These are phyloP conservation scores for Epinotia brunnichana DNA, from an alignment of 2,888 invertebrate species.

Conservation along the genomic window DNA sequence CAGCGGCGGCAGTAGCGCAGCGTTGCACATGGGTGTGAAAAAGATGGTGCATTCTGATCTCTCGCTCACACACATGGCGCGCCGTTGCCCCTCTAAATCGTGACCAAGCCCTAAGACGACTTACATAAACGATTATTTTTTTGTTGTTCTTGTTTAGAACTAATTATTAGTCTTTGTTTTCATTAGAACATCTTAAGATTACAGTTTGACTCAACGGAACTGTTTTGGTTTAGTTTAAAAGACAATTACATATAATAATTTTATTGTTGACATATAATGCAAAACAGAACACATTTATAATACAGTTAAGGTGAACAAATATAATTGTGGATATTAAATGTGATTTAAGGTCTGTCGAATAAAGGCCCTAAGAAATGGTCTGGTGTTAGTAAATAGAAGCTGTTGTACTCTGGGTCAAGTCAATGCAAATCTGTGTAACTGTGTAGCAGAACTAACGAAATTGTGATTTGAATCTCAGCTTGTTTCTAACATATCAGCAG, in stretches of 20 bases:
- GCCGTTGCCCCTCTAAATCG: too few species aligned
- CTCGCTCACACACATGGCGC: too few species aligned
- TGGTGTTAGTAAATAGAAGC: neutral
- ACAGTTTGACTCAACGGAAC: neutral
- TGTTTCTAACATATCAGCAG: neutral
- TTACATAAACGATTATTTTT: neutral
- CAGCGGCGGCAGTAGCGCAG: too few species aligned
- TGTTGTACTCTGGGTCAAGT: neutral
- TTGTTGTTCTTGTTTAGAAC: neutral
- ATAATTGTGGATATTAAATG: too few species aligned
- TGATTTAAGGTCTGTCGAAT: neutral
- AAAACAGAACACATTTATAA: neutral
- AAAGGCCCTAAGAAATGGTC: neutral
- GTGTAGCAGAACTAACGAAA: neutral
- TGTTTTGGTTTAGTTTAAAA: conserved; percentile 5
- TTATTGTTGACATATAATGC: neutral
- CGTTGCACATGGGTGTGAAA: too few species aligned
- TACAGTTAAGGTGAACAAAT: neutral
- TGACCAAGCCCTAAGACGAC: too few species aligned
- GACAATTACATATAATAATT: neutral
- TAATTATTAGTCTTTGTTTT: neutral
- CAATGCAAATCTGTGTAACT: neutral
- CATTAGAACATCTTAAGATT: neutral
- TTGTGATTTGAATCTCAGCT: neutral
- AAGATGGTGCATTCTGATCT: too few species aligned